Conservation (phyloP, 1,140 invertebrate species). For the Cyrtorhinus lividipennis region DNA sequence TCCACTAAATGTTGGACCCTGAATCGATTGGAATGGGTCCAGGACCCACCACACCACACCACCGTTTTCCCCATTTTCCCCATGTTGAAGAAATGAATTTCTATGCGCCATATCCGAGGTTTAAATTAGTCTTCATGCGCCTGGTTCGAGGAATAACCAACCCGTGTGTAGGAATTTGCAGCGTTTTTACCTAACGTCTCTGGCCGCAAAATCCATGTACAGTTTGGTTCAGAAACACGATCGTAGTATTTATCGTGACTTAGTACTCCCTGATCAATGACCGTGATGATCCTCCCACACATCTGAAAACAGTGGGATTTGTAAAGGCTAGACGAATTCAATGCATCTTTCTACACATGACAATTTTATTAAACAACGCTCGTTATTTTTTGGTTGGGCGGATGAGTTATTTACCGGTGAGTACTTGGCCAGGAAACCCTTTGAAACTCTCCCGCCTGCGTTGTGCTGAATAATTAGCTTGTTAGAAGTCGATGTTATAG, state of each 20-base stretch:
- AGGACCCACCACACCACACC: no score
- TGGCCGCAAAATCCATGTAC: not conserved
- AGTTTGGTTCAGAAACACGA: not conserved
- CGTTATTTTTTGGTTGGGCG: not conserved
- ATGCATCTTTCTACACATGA: no score
- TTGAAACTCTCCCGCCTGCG: conserved; percentile 35
- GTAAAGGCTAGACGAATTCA: not conserved
- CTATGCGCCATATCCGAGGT: no score
- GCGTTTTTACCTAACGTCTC: not conserved
- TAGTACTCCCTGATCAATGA: not conserved
- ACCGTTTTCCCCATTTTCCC: no score
- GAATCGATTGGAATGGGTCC: no score
- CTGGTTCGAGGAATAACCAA: no score
- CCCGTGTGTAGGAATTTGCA: no score
- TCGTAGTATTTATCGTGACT: not conserved
- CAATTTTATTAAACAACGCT: not conserved
- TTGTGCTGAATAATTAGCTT: conserved; percentile 44
- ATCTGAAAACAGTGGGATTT: not conserved
- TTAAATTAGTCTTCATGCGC: no score
- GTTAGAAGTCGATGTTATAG: conserved; percentile 43
- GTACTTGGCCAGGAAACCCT: conserved; percentile 60
- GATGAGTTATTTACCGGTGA: conserved; percentile 30
- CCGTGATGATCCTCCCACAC: not conserved
- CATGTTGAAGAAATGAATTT: no score
- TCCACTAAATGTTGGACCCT: no score